Conservation (phyloP, 2,888 invertebrate genomes). For the Rambutsinella grinnellia region DNA sequence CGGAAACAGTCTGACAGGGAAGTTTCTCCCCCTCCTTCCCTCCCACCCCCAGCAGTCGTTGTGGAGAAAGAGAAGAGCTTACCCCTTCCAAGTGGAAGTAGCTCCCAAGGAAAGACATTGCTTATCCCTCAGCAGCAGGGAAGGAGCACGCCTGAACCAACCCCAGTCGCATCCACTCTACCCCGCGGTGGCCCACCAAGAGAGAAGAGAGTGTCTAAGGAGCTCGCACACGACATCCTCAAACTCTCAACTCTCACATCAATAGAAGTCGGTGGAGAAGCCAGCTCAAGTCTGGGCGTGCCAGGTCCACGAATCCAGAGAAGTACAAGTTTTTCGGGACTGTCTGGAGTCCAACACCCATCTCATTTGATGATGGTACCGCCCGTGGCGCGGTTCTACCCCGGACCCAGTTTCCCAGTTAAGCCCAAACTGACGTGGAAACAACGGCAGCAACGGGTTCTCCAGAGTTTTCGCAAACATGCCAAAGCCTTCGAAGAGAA, state of each 20-base stretch:
- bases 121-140: constrained; percentile 3
- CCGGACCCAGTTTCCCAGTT: constrained; percentile 37
- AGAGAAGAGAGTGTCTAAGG: constrained; percentile 17
- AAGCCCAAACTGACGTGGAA: constrained; percentile 64
- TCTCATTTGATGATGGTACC: constrained; percentile 54
- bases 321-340: constrained; percentile 66
- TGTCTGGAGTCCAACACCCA: constrained; percentile 56
- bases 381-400: constrained; percentile 37
- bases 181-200: neutral
- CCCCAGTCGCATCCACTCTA: neutral
- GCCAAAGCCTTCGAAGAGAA: constrained; percentile 61
- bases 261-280: constrained; percentile 39
- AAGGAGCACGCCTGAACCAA: too few species aligned
- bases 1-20: constrained; percentile 16
- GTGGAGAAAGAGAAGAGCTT: constrained; percentile 30
- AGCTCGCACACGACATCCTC: constrained; percentile 35
- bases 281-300: constrained; percentile 25
- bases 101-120: constrained; percentile 6
- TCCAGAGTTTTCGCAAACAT: constrained; percentile 60
- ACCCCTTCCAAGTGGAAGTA: neutral
- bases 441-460: constrained; percentile 66
- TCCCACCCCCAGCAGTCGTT: constrained; percentile 9
- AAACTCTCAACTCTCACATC: constrained; percentile 35
- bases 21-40: neutral
- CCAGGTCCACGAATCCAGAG: constrained; percentile 55